A percentile compares a stretch with the other conserved stretches of the same genome.
These are phyloP conservation scores for Eumeta japonica DNA, from an alignment of 1,140 invertebrate genomes.

Conservation along the genomic window DNA sequence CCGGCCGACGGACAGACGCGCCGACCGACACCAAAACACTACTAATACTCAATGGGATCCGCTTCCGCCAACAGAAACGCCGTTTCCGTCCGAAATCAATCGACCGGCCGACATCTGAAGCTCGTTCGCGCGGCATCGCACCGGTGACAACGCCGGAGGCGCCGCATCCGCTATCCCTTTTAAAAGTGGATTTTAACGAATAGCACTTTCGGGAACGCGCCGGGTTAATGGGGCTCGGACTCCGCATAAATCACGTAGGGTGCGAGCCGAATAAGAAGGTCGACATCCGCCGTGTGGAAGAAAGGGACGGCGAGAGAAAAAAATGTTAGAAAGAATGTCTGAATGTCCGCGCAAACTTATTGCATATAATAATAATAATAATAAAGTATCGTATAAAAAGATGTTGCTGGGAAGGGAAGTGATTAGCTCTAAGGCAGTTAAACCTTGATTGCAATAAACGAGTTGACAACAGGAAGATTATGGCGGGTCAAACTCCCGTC, in stretches of 20 bases:
- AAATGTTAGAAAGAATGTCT: slow-evolving; percentile 26
- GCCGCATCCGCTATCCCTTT: slow-evolving; percentile 38
- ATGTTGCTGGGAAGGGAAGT: no score
- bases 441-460: no score
- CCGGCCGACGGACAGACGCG: slow-evolving; percentile 19
- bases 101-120: slow-evolving; percentile 22
- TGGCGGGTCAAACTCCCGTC: no score
- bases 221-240: slow-evolving; percentile 21
- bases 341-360: slow-evolving; percentile 12
- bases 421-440: no score
- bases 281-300: slow-evolving; percentile 16
- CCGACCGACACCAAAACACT: slow-evolving; percentile 28
- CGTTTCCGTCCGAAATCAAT: slow-evolving; percentile 33
- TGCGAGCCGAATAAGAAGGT: slow-evolving; percentile 29
- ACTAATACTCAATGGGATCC: slow-evolving; percentile 24
- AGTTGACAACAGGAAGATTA: no score
- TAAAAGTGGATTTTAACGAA: slow-evolving; percentile 43
- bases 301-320: slow-evolving; percentile 28
- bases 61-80: slow-evolving; percentile 32
- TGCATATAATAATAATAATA: neutral
- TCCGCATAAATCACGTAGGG: slow-evolving; percentile 41
- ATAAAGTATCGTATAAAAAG: no score
- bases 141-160: slow-evolving; percentile 48
- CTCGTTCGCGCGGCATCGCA: slow-evolving; percentile 18
- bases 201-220: slow-evolving; percentile 31